Conservation (phyloP, 1,140 invertebrate genomes). For the Helicoverpa armigera region DNA sequence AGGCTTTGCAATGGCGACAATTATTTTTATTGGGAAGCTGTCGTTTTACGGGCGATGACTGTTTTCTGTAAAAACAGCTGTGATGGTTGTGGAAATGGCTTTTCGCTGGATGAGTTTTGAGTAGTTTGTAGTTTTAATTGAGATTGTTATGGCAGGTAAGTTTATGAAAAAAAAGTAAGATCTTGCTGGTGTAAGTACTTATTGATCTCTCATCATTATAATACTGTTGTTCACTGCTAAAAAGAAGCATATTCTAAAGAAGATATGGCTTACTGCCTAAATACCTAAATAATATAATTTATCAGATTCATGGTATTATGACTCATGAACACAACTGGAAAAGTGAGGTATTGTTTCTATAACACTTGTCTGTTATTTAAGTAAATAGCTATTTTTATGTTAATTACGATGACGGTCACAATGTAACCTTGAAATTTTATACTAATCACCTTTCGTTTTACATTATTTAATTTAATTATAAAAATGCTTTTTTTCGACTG, state of each 20-base stretch:
- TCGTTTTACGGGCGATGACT: neutral
- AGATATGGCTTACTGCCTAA: too few species aligned
- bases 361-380: neutral
- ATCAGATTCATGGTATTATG: neutral
- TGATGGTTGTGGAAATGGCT: neutral
- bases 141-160: too few species aligned
- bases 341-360: neutral
- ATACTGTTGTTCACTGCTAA: too few species aligned
- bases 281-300: neutral
- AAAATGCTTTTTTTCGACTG: too few species aligned
- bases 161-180: too few species aligned
- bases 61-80: constrained; percentile 1
- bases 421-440: neutral
- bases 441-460: too few species aligned
- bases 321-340: neutral
- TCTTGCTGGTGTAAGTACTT: too few species aligned
- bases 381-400: constrained; percentile 21
- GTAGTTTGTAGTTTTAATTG: neutral
- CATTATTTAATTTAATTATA: too few species aligned
- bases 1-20: constrained; percentile 19
- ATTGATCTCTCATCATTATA: too few species aligned
- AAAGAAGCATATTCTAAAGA: too few species aligned
- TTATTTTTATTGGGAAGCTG: constrained; percentile 3
- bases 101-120: too few species aligned
- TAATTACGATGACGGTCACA: neutral